Evolutionary conservation across 2,888 invertebrate species (phyloP).

Genomic region (Hypsopygia costalis): DNA sequence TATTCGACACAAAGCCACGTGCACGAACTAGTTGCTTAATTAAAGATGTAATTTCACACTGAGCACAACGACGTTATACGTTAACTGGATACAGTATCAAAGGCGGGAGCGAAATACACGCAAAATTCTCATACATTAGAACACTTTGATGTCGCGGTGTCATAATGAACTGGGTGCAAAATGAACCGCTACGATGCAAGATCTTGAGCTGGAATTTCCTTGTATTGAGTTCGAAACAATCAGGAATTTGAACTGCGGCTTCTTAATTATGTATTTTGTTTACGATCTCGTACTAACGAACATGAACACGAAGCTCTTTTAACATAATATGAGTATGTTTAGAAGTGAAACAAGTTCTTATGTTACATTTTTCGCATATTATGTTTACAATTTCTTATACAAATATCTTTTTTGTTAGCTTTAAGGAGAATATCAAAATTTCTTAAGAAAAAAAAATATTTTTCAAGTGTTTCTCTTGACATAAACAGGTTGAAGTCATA

Average conservation of each 20-base stretch:
- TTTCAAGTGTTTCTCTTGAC: no score
- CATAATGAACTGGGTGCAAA: conserved; percentile 16
- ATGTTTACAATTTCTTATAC: no score
- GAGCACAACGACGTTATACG: conserved; percentile 1
- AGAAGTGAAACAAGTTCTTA: no score
- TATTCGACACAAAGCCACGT: neutral
- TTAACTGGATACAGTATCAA: conserved; percentile 5
- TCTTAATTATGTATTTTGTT: conserved; percentile 13
- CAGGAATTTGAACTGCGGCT: conserved; percentile 11
- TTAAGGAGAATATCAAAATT: no score
- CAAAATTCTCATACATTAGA: conserved; percentile 1
- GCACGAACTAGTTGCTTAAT: conserved; percentile 8
- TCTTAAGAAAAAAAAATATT: no score
- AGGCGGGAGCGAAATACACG: conserved; percentile 5
- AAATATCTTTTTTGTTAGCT: no score
- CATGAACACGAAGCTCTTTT: no score
- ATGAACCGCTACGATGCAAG: conserved; percentile 10
- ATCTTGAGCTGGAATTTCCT: conserved; percentile 9
- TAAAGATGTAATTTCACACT: conserved; percentile 9
- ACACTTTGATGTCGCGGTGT: conserved; percentile 13
- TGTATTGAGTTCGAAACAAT: conserved; percentile 6
- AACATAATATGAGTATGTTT: no score
- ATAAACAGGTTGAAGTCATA: no score
- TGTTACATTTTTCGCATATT: no score
- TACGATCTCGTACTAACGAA: neutral